These are phyloP conservation scores for Equus przewalskii DNA, from an alignment of 2,113 vertebrate species.

Conservation along the genomic window DNA sequence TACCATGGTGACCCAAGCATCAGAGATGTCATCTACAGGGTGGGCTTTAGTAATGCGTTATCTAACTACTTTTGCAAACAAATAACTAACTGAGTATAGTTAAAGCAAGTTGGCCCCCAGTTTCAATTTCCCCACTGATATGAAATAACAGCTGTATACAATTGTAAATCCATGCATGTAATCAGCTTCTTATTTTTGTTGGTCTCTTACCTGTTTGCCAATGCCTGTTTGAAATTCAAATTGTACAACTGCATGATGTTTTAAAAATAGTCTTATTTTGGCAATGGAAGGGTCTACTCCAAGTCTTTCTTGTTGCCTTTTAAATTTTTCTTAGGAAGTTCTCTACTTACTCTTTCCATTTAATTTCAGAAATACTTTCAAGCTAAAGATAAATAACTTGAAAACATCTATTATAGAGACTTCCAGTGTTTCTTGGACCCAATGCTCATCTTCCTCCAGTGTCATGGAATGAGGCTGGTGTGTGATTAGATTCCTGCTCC, in stretches of 20 bases:
- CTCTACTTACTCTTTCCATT: background rate
- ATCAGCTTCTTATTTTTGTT: background rate
- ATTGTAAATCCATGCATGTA: background rate
- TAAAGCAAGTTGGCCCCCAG: too few species aligned
- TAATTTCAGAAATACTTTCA: background rate
- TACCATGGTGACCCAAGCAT: too few species aligned
- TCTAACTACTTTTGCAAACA: too few species aligned
- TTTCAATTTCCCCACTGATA: background rate
- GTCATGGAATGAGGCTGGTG: accelerated
- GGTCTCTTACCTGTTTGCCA: background rate
- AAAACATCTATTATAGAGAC: background rate
- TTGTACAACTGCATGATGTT: background rate
- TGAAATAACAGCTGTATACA: background rate
- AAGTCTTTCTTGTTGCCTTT: background rate
- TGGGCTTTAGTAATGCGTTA: too few species aligned
- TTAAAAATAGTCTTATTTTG: background rate
- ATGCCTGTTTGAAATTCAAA: background rate
- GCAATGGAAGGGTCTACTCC: background rate
- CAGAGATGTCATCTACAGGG: too few species aligned
- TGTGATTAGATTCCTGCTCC: background rate
- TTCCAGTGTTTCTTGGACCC: accelerated
- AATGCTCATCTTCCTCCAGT: background rate
- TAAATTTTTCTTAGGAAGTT: background rate
- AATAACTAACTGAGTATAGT: too few species aligned
- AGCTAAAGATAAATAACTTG: background rate